Evolutionary conservation across 1,140 invertebrate species (phyloP), one percentile per base, ranked within the genome.

Genomic region (Neocloeon triangulifer): DNA sequence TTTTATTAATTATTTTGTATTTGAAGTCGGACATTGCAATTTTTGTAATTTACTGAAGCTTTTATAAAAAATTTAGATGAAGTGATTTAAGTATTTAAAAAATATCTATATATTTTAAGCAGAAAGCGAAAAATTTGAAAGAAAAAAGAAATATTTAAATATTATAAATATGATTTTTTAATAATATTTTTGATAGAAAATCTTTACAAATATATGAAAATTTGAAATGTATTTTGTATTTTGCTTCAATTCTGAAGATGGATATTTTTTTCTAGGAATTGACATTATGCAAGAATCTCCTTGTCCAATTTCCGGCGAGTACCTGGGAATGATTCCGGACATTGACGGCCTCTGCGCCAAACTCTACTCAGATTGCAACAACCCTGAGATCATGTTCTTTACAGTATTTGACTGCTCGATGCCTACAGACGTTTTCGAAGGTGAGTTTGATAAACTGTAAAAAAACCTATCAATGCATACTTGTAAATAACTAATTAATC

Each of bases 311-410:
- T 62, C 64, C 13, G 72, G 72, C 1, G 64, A 70, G 43, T 75
- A 73, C 40, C 64, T 55, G 17, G 72, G 72, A 23, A 49, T 54
- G 23, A 68, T 75, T 39, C 68, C 70, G 17, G 69, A 73, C 42
- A 49, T 62, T n/a, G 53, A 54, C 10, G 62, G 63, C 32, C 54
- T 72, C 39, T 76, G 72, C 47, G 69, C 70, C n/a, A 70, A 70
- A 48, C 51, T 76, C 19, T 66, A 64, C 37, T 74, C 70, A 19
- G 70, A 74, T 44, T 75, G 72, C 46, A 58, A 61, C 38, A 63
- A 66, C 19, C 62, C 64, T 10, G 69, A 75, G 44, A 55, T 69
- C 19, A 76, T 76, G 72, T 72, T 70, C 39, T 74, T 69, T 43
- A 68, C 65, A 42, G 69, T 74, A 9, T 64, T 56, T 17, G 64